phyloP scores from a whole-genome alignment of 2,797 vertebrate species.

The Eulemur rubriventer region DNA sequence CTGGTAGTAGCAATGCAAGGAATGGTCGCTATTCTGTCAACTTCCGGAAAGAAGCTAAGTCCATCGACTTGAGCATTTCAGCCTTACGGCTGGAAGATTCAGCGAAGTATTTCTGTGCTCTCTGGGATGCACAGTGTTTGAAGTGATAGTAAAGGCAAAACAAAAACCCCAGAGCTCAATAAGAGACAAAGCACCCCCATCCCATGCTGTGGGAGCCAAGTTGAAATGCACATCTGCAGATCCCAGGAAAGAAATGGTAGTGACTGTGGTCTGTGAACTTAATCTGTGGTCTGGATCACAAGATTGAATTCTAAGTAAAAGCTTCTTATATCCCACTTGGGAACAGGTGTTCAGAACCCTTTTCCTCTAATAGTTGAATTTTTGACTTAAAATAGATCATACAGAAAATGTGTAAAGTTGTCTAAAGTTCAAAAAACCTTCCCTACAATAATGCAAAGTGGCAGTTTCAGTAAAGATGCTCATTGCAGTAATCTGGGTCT shows the following conservation, averaged over 20 bases:
- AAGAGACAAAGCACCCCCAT: too few relatives aligned
- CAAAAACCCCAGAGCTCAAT: too few relatives aligned
- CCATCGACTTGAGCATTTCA: too few relatives aligned
- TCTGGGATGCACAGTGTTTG: too few relatives aligned
- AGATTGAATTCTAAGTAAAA: not conserved
- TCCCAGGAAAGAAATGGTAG: not conserved
- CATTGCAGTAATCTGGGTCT: not conserved
- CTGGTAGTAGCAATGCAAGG: not conserved
- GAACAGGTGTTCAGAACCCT: not conserved
- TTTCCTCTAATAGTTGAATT: not conserved
- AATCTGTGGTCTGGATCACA: slow-evolving; percentile 2
- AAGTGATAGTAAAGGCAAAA: too few relatives aligned
- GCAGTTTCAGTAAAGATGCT: not conserved
- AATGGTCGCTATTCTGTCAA: too few relatives aligned
- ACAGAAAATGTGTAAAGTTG: not conserved
- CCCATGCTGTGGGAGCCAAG: too few relatives aligned
- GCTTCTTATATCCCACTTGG: not conserved
- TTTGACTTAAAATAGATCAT: not conserved
- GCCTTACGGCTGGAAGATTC: too few relatives aligned
- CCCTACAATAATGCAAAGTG: not conserved
- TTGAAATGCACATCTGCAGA: not conserved
- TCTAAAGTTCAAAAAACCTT: not conserved
- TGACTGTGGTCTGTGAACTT: not conserved
- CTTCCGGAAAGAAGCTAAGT: too few relatives aligned
- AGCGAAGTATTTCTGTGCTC: too few relatives aligned